Evolutionary conservation across 2,888 invertebrate genomes (phyloP), one percentile per base, ranked within the genome.

Genomic region (Eubasilissa splendida): DNA sequence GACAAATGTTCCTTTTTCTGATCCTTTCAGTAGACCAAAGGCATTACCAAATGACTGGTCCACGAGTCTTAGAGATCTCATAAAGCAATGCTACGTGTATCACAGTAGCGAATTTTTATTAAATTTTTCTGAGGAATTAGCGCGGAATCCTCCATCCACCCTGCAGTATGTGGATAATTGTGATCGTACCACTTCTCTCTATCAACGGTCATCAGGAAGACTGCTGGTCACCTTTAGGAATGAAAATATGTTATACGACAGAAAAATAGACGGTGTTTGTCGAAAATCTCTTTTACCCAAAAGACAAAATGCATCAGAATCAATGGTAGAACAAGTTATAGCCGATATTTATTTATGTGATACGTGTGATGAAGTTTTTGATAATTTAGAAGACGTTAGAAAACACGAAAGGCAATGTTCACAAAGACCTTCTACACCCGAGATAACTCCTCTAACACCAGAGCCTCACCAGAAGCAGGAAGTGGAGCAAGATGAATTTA

Each of bases 321-420:
- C 89, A 82, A 91, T 91, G 86, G 88, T 92, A 60, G 92, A 92
- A 85, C 90, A 93, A 82, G 88, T 90, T 5, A 87, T 87, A 22
- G 90, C 92, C 83, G 94, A 95, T 86, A 94, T 95, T 85, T 95
- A 94, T 87, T 88, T 95, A 73, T 95, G 95, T 87, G 95, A 95
- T 86, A 93, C 92, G 86, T 95, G 95, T 87, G 95, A 95, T 87
- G 94, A 93, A 81, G 94, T 94, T 87, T 92, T 95, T 86, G 92
- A 93, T 83, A 90, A 89, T 84, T 85, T 88, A 77, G 88, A 89
- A 60, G 85, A 87, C 73, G 84, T 90, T 63, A 87, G 86, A 85
- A 87, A 86, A 0, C 91, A 91, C 84, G 91, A 91, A 86, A 88
- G 89, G 86, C 88, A 90, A 70, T 91, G 91, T 85, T 86, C 80